Evolutionary conservation across 2,888 invertebrate species (phyloP), one percentile per base, ranked within the genome.

Genomic region (Ischnus inquisitorius): DNA sequence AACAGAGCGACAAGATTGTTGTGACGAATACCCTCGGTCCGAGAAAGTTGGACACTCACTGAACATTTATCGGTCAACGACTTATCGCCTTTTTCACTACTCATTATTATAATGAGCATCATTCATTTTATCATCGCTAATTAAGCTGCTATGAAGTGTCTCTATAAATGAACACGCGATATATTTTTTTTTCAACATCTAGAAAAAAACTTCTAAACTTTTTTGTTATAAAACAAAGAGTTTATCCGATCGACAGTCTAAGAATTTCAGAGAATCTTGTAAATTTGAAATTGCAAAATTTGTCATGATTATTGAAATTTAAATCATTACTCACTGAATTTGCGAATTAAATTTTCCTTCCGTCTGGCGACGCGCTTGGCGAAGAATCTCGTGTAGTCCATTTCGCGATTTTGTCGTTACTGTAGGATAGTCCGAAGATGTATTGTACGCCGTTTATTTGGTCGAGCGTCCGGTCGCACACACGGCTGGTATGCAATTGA

Each of bases 361-460:
- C 94, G 92, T 88, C 94, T 93, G 0, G 91, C 91, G 8, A 94
- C 91, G 57, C 91, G 89, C 5, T 93, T 92, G 62, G 94, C 92
- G 60, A 95, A 91, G 86, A 95, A 95, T 87, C 93, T 91, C 22
- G 90, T 90, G 85, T 94, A 95, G 90, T 95, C 94, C 88, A 90
- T 92, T 2, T 46, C 25, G 8, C 8, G 12, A 6, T n/a, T 22
- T 51, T 51, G 2, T 19, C 19, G 6, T 51, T 51, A 8, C 16
- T 19, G 8, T 19, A 8, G 2, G n/a, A n/a, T 2, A 2, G 1
- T 2, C 1, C 19, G 51, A 19, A 19, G 8, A 34, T 34, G 8
- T 57, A 19, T 25, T 22, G 8, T 12, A 14, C 2, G 0, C 8
- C 10, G 25, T 28, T 12, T 25, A 16, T 39, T 51, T 10, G 4